phyloP scores from a whole-genome alignment of 2,113 vertebrate species.

The Oryzias javanicus region DNA sequence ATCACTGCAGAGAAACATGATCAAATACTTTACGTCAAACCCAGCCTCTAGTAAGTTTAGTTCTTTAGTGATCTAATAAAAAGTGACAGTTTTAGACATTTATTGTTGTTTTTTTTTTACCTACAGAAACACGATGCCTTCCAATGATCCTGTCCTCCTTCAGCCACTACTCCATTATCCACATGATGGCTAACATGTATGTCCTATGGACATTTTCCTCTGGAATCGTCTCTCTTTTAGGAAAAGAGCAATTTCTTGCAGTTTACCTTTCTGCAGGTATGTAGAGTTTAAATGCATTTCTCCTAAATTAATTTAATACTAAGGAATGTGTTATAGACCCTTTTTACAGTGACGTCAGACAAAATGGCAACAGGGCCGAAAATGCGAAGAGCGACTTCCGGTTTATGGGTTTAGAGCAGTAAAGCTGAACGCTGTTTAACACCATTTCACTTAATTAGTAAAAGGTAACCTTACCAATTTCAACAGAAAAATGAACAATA shows the following conservation, averaged over 20 bases:
- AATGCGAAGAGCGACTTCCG: no score
- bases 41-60: conserved; percentile 89
- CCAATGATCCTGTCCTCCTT: conserved; percentile 95
- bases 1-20: conserved; percentile 84
- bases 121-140: conserved; percentile 82
- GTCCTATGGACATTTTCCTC: conserved; percentile 96
- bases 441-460: no score
- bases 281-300: conserved; percentile 3
- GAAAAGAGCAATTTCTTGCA: conserved; percentile 92
- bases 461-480: no score
- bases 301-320: neutral
- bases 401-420: no score
- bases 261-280: conserved; percentile 94
- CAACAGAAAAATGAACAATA: no score
- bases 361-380: no score
- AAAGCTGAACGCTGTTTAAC: no score
- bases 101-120: conserved; percentile 5
- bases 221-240: conserved; percentile 88
- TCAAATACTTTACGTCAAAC: conserved; percentile 93
- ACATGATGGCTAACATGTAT: conserved; percentile 96
- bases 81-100: neutral
- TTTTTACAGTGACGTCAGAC: no score
- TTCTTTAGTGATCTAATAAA: neutral
- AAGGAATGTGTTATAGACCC: neutral
- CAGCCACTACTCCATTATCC: conserved; percentile 93